Percentiles rank a stretch among this genome's conserved stretches.
Conservation (phyloP, 2,888 invertebrate species). For the Philonicus albiceps region DNA sequence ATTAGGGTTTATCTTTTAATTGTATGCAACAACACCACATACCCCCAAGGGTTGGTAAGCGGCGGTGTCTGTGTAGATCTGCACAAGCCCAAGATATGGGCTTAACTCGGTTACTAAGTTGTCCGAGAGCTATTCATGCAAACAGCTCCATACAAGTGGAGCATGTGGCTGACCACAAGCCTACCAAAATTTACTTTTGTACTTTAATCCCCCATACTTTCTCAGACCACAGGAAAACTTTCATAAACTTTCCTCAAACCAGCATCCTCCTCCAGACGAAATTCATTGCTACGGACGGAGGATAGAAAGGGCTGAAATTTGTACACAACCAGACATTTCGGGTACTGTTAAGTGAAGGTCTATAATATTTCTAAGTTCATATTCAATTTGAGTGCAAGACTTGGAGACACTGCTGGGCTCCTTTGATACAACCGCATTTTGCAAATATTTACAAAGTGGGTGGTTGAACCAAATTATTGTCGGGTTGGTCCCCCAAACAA, state of each 20-base stretch:
- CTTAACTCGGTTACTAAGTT: slow-evolving; percentile 6
- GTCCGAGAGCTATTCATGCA: slow-evolving; percentile 2
- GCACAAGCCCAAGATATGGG: background rate
- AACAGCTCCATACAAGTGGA: background rate
- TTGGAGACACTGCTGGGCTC: background rate
- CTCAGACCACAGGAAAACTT: background rate
- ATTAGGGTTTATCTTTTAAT: background rate
- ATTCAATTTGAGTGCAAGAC: background rate
- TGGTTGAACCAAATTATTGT: background rate
- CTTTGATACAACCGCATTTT: background rate
- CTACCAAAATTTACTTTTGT: slow-evolving; percentile 13
- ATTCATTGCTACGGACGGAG: background rate
- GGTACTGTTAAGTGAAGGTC: background rate
- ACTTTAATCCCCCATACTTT: background rate
- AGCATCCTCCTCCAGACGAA: background rate
- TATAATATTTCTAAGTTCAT: background rate
- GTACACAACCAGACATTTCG: background rate
- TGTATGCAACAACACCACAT: background rate
- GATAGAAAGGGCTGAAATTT: background rate
- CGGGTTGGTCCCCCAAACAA: background rate
- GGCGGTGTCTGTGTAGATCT: background rate
- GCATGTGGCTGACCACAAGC: background rate
- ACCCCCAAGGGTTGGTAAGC: background rate
- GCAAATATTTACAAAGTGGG: background rate
- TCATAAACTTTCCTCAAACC: background rate